Conservation (phyloP, 1,140 invertebrate species). For the Cyphomyrmex costatus region DNA sequence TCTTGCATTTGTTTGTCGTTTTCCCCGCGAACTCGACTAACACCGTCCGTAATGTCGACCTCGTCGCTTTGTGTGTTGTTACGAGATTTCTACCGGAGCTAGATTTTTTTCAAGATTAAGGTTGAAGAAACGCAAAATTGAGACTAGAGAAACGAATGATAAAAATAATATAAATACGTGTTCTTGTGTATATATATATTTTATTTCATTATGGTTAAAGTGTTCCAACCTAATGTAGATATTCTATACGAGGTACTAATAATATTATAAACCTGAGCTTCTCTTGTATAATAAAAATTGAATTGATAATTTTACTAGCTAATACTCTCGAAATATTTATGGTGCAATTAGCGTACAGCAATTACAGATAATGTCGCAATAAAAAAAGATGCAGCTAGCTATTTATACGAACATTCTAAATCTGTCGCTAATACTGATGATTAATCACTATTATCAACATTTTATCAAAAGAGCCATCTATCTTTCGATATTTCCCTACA, state of each 20-base stretch:
- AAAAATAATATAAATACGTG: too few relatives aligned
- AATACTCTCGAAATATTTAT: neutral
- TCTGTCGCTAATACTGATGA: slow-evolving; percentile 10
- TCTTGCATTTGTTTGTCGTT: slow-evolving; percentile 61
- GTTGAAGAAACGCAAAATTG: neutral
- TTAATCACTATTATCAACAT: slow-evolving; percentile 36
- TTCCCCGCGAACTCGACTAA: slow-evolving; percentile 30
- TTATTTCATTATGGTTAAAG: neutral
- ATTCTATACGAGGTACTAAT: neutral
- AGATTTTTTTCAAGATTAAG: slow-evolving; percentile 5
- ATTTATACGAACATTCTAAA: slow-evolving; percentile 29
- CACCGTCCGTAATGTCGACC: slow-evolving; percentile 20
- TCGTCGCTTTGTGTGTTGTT: neutral
- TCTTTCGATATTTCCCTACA: slow-evolving; percentile 35
- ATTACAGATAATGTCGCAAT: neutral
- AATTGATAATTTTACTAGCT: neutral
- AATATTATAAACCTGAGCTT: neutral
- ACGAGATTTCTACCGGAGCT: slow-evolving; percentile 1
- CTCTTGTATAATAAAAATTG: neutral
- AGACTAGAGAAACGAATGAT: neutral
- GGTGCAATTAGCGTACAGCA: slow-evolving; percentile 6
- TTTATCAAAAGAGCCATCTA: slow-evolving; percentile 37
- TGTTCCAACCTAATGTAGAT: neutral
- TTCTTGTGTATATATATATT: too few relatives aligned
- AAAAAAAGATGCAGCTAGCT: neutral